Evolutionary conservation across 37 sponge, comb jelly and placozoan genomes (phyloP), one percentile per base, ranked within the genome.

Genomic region (Cliona cf. orientalis): DNA sequence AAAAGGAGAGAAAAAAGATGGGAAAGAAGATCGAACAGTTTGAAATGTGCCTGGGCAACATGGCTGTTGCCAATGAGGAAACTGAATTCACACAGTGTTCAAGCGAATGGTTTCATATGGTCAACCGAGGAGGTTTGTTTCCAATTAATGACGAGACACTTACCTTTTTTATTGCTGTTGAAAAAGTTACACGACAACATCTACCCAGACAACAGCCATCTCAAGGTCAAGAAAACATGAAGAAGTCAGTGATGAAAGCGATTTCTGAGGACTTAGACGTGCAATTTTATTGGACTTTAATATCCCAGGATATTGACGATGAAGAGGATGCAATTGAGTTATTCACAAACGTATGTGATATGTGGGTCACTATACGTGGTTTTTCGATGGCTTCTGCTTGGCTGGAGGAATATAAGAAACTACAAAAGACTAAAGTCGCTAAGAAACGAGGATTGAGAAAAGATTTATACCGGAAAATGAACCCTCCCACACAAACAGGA

Each of bases 291-390:
- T 85, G 86, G 86, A 71, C 78, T 53, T 14, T 85, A 17, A 2
- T 76, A 3, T 76, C 79, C 60, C 60, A 43, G 33, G 57, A 19
- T 53, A 42, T 85, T 40, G 79, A 77, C 0, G 36, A 34, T 29
- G 74, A 76, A 35, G 56, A 59, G 23, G 39, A 60, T 7, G 64
- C 73, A 2, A 6, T 40, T 76, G 65, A 45, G 66, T 76, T 85
- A 17, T 55, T 85, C 40, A 23, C 1, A 0, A 71, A 77, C 40
- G 37, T 85, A 12, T 59, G 70, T 45, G 31, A 42, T 31, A 42
- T 78, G 19, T 85, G 79, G 86, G 65, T 85, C 26, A 85, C 86
- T 28, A 64, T 85, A n/a, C 37, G 86, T 25, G 79, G 86, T 71
- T 85, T 85, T 53, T 77, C 86, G 2, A 58, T 71, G 11, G 67